phyloP scores from a whole-genome alignment of 2,113 vertebrate genomes.

The Amazona guildingii region DNA sequence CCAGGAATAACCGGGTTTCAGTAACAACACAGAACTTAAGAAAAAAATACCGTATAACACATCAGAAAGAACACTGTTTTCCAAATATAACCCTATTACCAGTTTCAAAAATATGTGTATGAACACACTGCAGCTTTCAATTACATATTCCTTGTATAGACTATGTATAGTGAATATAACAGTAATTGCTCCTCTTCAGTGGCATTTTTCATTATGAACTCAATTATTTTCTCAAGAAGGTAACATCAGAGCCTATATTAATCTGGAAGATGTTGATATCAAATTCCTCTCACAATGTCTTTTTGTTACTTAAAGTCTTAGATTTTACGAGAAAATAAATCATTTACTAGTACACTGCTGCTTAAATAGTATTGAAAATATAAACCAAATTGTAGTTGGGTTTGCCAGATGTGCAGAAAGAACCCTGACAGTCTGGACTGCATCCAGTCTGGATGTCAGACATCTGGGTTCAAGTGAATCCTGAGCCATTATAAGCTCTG shows the following conservation, averaged over 20 bases:
- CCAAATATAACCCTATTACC: neutral
- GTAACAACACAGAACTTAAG: neutral
- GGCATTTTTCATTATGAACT: neutral
- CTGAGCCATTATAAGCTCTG: slow-evolving; percentile 2
- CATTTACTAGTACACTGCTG: neutral
- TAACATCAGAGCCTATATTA: neutral
- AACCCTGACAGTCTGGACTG: slow-evolving; percentile 20
- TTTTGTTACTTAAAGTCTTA: neutral
- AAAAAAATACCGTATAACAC: neutral
- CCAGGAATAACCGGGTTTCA: neutral
- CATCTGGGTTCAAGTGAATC: neutral
- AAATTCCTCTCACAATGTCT: neutral
- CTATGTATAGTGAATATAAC: neutral
- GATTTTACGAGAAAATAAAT: slow-evolving; percentile 15
- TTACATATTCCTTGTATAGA: neutral
- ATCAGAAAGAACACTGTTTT: neutral
- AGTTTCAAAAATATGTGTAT: neutral
- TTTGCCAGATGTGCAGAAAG: slow-evolving; percentile 27
- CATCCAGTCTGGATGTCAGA: slow-evolving; percentile 19
- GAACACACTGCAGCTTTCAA: neutral
- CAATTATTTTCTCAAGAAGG: neutral
- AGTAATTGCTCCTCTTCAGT: neutral
- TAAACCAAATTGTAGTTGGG: neutral
- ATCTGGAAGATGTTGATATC: neutral
- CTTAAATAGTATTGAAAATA: slow-evolving; percentile 11